These are phyloP conservation scores for Lithobates pipiens DNA, from an alignment of 2,797 vertebrate genomes.

Conservation along the genomic window DNA sequence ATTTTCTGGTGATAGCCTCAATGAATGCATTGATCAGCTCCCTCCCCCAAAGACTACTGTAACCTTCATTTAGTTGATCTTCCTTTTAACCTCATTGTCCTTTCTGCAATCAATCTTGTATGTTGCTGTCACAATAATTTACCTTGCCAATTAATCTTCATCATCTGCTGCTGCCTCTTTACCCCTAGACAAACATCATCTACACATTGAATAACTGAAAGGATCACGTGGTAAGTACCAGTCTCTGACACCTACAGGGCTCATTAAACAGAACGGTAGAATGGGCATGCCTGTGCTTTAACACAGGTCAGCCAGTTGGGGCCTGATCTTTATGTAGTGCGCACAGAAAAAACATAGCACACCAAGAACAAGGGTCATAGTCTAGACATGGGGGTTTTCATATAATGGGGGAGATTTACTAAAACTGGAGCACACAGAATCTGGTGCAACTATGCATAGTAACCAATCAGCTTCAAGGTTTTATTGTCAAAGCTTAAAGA, in stretches of 20 bases:
- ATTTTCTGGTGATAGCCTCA: neutral
- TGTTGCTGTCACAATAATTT: slow-evolving; percentile 30
- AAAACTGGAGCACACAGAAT: too few relatives aligned
- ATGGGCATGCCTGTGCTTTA: neutral
- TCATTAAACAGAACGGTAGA: neutral
- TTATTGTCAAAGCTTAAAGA: too few relatives aligned
- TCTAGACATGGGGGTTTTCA: too few relatives aligned
- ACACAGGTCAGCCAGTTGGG: neutral
- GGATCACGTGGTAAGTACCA: neutral
- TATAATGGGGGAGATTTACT: too few relatives aligned
- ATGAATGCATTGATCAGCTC: neutral
- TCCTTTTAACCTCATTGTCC: slow-evolving; percentile 8
- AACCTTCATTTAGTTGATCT: slow-evolving; percentile 23
- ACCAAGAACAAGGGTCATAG: too few relatives aligned
- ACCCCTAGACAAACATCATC: neutral
- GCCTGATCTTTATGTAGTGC: too few relatives aligned
- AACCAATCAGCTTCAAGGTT: too few relatives aligned
- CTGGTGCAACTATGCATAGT: too few relatives aligned
- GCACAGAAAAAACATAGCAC: too few relatives aligned
- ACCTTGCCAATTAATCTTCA: slow-evolving; percentile 29
- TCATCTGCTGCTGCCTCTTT: neutral
- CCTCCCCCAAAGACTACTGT: neutral
- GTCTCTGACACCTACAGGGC: neutral
- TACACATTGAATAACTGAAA: neutral
- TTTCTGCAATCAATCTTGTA: slow-evolving; percentile 2